Percentiles rank a stretch among this genome's conserved stretches.
phyloP scores from a whole-genome alignment of 2,888 invertebrate genomes.

The Furcula furcula region DNA sequence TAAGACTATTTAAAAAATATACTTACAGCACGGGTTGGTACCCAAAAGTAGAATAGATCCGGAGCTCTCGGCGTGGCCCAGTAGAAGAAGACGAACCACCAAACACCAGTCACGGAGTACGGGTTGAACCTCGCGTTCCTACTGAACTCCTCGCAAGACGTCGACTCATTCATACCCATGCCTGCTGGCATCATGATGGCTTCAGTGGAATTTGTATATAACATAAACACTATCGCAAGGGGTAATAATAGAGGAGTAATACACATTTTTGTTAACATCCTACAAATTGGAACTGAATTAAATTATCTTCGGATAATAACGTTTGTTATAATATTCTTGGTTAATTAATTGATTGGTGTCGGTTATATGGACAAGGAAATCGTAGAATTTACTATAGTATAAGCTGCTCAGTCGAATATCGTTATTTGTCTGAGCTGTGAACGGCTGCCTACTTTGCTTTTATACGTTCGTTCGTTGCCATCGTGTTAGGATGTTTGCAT shows the following conservation, averaged over 20 bases:
- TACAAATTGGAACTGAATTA: too few relatives aligned
- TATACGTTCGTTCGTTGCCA: too few relatives aligned
- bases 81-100: slow-evolving; percentile 56
- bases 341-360: too few relatives aligned
- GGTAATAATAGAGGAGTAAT: background rate
- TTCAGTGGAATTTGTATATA: background rate
- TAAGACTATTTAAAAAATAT: too few relatives aligned
- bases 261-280: background rate
- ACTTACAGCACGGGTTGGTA: slow-evolving; percentile 42
- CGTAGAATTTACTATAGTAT: too few relatives aligned
- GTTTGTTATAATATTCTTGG: too few relatives aligned
- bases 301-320: too few relatives aligned
- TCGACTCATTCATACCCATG: slow-evolving; percentile 20
- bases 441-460: too few relatives aligned
- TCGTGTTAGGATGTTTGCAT: too few relatives aligned
- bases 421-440: too few relatives aligned
- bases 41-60: slow-evolving; percentile 27
- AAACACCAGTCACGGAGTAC: slow-evolving; percentile 39
- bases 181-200: background rate
- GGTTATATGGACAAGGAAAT: too few relatives aligned
- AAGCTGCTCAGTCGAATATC: too few relatives aligned
- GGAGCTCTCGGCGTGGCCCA: slow-evolving; percentile 33
- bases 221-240: background rate
- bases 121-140: slow-evolving; percentile 55
- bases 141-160: slow-evolving; percentile 48